Percentiles rank a stretch among this genome's conserved stretches.
Conservation (phyloP, 2,888 invertebrate species). For the Patella ulyssiponensis region DNA sequence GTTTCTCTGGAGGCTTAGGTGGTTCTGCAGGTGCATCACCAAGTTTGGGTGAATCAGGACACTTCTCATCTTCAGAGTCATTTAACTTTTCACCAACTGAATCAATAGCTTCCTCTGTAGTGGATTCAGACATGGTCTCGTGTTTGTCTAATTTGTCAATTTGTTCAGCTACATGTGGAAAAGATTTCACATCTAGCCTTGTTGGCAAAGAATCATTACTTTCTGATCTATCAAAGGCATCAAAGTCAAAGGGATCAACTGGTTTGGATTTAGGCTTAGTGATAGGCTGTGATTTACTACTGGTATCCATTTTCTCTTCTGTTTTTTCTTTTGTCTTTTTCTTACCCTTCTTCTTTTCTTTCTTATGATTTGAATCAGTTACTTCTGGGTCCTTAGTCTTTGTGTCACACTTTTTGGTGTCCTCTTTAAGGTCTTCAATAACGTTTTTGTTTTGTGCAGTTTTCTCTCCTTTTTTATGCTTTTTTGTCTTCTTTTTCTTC, state of each 20-base stretch:
- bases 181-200: conserved; percentile 2
- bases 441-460: conserved; percentile 4
- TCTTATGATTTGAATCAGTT: conserved; percentile 11
- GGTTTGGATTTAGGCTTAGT: conserved; percentile 12
- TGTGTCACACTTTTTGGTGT: conserved; percentile 6
- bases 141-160: conserved; percentile 32
- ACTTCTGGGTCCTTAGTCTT: conserved; percentile 20
- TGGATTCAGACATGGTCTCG: conserved; percentile 20
- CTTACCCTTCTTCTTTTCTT: conserved; percentile 26
- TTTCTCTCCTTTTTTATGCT: conserved; percentile 21
- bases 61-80: background rate
- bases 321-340: conserved; percentile 15
- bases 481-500: conserved; percentile 26
- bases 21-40: background rate
- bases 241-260: background rate
- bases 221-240: conserved; percentile 5
- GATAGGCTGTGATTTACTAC: conserved; percentile 6
- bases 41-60: conserved; percentile 1
- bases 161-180: conserved; percentile 29
- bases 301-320: background rate
- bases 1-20: background rate
- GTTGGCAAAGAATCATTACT: background rate
- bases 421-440: background rate
- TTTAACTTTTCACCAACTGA: conserved; percentile 1
- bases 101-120: conserved; percentile 3